These are phyloP conservation scores for Melanerpes aurifrons DNA, from an alignment of 2,113 vertebrate genomes.

Conservation along the genomic window DNA sequence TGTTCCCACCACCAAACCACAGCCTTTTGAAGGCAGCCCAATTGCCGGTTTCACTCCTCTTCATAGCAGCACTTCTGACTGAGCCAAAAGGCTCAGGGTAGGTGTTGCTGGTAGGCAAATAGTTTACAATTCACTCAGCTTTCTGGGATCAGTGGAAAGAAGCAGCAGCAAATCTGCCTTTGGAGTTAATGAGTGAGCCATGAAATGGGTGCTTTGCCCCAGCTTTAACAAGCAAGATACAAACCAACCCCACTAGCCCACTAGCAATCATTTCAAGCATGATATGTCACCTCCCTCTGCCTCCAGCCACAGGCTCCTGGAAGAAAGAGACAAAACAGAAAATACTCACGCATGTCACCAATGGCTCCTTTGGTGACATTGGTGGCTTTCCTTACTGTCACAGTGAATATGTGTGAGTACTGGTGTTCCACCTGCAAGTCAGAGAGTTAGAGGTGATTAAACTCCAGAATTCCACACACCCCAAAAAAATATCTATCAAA, in stretches of 20 bases:
- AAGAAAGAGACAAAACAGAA: neutral
- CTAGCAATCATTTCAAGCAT: neutral
- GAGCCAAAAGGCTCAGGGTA: slow-evolving; percentile 4
- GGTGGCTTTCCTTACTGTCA: slow-evolving; percentile 86
- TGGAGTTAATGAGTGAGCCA: neutral
- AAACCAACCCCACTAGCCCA: neutral
- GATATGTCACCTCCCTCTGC: neutral
- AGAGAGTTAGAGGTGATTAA: slow-evolving; percentile 47
- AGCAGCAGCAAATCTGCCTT: neutral
- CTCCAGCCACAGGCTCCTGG: neutral
- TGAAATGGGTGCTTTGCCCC: neutral
- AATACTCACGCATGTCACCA: slow-evolving; percentile 93
- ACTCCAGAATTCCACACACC: neutral
- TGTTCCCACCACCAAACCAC: slow-evolving; percentile 21
- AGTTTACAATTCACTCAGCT: neutral
- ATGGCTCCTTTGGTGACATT: slow-evolving; percentile 95
- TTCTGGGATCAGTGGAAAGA: neutral
- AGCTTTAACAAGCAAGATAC: neutral
- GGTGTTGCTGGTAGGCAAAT: slow-evolving; percentile 25
- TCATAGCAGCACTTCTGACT: neutral
- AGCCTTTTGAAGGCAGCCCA: slow-evolving; percentile 1
- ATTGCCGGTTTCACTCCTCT: neutral
- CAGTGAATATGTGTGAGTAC: slow-evolving; percentile 91
- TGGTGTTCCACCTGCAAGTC: slow-evolving; percentile 92
- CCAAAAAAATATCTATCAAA: neutral